Evolutionary conservation across 2,113 vertebrate genomes (phyloP).

Genomic region (Albula glossodonta): DNA sequence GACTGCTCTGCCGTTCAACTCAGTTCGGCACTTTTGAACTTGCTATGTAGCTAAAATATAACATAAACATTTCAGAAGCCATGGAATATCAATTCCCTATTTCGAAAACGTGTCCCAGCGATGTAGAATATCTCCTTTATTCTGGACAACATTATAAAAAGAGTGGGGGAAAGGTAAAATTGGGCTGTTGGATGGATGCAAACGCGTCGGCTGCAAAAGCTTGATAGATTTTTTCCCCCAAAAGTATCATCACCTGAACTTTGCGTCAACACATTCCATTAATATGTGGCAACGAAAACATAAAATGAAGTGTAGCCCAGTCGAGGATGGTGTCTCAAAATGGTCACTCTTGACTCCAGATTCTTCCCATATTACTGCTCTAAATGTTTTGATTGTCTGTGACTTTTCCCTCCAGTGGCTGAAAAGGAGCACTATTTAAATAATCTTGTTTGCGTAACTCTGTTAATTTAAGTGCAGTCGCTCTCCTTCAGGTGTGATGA

Average conservation of each 20-base stretch:
- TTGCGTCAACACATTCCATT: not conserved
- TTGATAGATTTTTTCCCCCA: not conserved
- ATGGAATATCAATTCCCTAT: not conserved
- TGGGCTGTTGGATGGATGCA: too few relatives aligned
- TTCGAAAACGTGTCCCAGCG: not conserved
- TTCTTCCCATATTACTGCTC: not conserved
- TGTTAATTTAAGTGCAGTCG: not conserved
- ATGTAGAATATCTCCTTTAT: not conserved
- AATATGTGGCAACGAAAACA: conserved; percentile 1
- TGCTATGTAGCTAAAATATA: not conserved
- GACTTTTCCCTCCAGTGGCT: not conserved
- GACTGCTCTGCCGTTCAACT: not conserved
- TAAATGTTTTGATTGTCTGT: not conserved
- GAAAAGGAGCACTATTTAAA: not conserved
- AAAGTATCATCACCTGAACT: not conserved
- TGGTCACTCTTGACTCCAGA: not conserved
- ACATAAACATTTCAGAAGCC: not conserved
- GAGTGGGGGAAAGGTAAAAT: too few relatives aligned
- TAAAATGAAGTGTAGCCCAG: not conserved
- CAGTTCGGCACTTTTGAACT: not conserved
- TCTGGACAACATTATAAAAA: too few relatives aligned
- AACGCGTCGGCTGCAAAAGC: too few relatives aligned
- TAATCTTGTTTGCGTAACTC: not conserved
- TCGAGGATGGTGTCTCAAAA: not conserved
- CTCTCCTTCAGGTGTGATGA: not conserved